Conservation (phyloP, 2,888 invertebrate species). For the Cephonodes hylas region DNA sequence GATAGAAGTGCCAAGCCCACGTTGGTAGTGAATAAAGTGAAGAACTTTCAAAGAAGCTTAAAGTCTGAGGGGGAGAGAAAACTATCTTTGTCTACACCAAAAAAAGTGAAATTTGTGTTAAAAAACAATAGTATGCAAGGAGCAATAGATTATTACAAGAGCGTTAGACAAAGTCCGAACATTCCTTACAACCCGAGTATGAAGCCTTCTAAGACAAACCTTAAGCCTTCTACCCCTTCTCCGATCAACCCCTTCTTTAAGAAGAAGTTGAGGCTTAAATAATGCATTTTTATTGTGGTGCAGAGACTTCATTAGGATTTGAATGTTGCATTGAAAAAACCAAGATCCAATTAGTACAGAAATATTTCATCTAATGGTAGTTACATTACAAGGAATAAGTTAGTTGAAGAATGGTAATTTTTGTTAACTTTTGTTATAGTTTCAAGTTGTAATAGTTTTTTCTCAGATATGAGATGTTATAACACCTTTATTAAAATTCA, state of each 20-base stretch:
- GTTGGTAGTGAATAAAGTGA: constrained; percentile 50
- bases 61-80: constrained; percentile 29
- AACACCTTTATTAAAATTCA: too few relatives aligned
- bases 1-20: constrained; percentile 26
- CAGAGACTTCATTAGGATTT: background rate
- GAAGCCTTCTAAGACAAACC: constrained; percentile 85
- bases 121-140: constrained; percentile 87
- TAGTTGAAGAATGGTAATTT: too few relatives aligned
- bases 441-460: too few relatives aligned
- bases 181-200: constrained; percentile 88
- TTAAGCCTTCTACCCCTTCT: constrained; percentile 85
- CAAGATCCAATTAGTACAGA: too few relatives aligned
- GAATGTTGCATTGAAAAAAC: too few relatives aligned
- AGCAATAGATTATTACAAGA: constrained; percentile 86
- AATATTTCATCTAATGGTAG: too few relatives aligned
- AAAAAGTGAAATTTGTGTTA: constrained; percentile 87
- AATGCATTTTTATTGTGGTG: constrained; percentile 10
- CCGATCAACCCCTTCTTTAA: constrained; percentile 90
- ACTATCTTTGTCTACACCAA: constrained; percentile 57
- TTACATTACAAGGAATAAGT: too few relatives aligned
- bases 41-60: constrained; percentile 49
- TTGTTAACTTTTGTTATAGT: too few relatives aligned
- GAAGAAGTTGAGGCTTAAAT: constrained; percentile 59
- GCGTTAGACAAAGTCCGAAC: constrained; percentile 85
- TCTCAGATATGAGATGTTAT: too few relatives aligned